These are phyloP conservation scores for Lasioglossum leucozonium DNA, from an alignment of 2,888 invertebrate genomes.

Conservation along the genomic window DNA sequence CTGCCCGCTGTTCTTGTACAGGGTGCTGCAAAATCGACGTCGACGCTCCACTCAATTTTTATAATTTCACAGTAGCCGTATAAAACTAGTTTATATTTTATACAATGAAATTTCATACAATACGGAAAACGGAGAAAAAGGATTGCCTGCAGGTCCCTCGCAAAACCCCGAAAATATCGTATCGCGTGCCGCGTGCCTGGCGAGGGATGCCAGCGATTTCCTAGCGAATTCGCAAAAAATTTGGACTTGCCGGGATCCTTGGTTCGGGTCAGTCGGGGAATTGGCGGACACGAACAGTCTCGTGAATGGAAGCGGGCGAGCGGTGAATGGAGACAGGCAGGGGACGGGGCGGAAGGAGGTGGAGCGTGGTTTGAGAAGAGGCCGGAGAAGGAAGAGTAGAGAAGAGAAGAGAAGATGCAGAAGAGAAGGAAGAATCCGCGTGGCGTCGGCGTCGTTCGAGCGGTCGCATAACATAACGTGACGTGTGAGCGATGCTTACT, in stretches of 20 bases:
- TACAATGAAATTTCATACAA: no score
- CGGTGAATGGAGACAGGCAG: slow-evolving; percentile 57
- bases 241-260: background rate
- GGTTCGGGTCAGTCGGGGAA: slow-evolving; percentile 32
- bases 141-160: background rate
- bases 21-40: no score
- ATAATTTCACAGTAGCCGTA: no score
- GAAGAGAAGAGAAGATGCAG: slow-evolving; percentile 9
- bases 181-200: background rate
- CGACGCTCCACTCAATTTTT: no score
- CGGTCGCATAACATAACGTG: slow-evolving; percentile 79
- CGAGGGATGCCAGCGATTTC: slow-evolving; percentile 14
- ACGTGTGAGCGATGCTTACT: slow-evolving; percentile 83
- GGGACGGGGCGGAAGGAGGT: slow-evolving; percentile 28
- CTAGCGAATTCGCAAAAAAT: slow-evolving; percentile 23
- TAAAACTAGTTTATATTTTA: no score
- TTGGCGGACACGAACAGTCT: slow-evolving; percentile 38
- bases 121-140: background rate
- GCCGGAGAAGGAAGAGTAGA: background rate
- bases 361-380: slow-evolving; percentile 27
- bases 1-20: background rate
- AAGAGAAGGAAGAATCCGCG: slow-evolving; percentile 49
- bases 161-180: background rate
- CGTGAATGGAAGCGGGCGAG: slow-evolving; percentile 7
- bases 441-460: slow-evolving; percentile 58